Conservation (phyloP, 2,113 vertebrate genomes). For the Butorides virescens region DNA sequence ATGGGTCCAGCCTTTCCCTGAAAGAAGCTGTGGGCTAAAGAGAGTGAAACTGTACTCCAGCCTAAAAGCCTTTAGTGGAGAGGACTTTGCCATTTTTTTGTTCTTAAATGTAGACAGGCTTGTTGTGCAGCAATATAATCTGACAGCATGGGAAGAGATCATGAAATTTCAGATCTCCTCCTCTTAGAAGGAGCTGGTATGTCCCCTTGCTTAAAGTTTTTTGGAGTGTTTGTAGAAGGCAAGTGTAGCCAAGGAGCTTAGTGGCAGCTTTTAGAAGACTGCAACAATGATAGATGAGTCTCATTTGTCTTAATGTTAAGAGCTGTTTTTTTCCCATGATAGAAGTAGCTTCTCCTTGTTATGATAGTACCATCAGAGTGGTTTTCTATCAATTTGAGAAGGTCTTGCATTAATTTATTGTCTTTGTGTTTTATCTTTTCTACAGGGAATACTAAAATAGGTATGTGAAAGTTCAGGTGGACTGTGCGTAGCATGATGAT, state of each 20-base stretch:
- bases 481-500: neutral
- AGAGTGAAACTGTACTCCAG: accelerated
- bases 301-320: neutral
- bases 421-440: neutral
- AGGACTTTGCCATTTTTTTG: accelerated
- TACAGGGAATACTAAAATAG: neutral
- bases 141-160: neutral
- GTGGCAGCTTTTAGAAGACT: neutral
- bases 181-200: neutral
- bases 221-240: neutral
- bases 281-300: neutral
- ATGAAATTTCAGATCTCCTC: neutral
- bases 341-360: neutral
- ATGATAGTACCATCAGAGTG: accelerated
- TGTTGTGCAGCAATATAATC: neutral
- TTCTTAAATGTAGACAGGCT: neutral
- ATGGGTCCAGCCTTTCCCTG: neutral
- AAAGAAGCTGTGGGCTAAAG: neutral
- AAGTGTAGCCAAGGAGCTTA: neutral
- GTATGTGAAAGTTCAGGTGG: neutral
- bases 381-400: neutral
- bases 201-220: neutral
- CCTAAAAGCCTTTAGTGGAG: neutral
- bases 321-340: neutral
- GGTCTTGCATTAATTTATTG: neutral